Conservation (phyloP, 2,797 vertebrate genomes). For the Chelon labrosus region DNA sequence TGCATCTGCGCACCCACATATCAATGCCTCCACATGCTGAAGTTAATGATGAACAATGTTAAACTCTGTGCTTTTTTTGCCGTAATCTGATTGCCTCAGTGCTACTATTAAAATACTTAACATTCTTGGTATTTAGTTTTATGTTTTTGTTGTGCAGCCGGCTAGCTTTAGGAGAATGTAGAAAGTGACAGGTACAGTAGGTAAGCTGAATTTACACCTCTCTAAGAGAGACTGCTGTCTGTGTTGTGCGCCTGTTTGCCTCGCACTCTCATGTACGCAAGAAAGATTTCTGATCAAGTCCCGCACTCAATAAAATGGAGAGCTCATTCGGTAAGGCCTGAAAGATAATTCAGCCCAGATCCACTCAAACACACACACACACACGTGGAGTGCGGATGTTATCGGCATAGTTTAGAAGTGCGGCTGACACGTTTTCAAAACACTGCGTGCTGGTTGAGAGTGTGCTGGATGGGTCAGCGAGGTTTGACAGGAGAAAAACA, state of each 20-base stretch:
- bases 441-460: conserved; percentile 58
- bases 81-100: neutral
- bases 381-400: conserved; percentile 65
- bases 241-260: conserved; percentile 16
- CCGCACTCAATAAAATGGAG: conserved; percentile 27
- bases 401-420: conserved; percentile 64
- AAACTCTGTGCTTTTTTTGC: conserved; percentile 22
- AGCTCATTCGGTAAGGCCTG: conserved; percentile 47
- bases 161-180: conserved; percentile 32
- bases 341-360: conserved; percentile 70
- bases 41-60: conserved; percentile 23
- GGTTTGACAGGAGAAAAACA: conserved; percentile 68
- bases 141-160: conserved; percentile 26
- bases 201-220: conserved; percentile 14
- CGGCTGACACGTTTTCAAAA: conserved; percentile 74
- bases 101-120: conserved; percentile 5
- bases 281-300: conserved; percentile 34
- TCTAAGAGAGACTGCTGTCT: conserved; percentile 26
- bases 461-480: conserved; percentile 66
- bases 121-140: conserved; percentile 27
- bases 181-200: conserved; percentile 19
- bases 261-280: conserved; percentile 56
- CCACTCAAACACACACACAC: conserved; percentile 37
- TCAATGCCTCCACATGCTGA: conserved; percentile 15
- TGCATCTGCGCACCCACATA: conserved; percentile 17